These are phyloP conservation scores for Psophia crepitans DNA, from an alignment of 2,113 vertebrate species.

Conservation along the genomic window DNA sequence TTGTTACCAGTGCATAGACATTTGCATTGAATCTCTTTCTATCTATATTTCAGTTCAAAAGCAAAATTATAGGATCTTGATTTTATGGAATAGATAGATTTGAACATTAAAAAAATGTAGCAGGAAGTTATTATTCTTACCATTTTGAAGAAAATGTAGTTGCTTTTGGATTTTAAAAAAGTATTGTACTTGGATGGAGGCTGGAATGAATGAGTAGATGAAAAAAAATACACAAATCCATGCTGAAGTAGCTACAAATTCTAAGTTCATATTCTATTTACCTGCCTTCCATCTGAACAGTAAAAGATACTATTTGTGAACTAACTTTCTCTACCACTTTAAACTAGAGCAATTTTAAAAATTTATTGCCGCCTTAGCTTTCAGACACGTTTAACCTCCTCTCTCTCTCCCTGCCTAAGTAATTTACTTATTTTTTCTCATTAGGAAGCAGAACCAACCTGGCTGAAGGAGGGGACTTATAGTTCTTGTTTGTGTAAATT, in stretches of 20 bases:
- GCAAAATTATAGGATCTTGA: background rate
- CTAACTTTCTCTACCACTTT: background rate
- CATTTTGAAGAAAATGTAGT: background rate
- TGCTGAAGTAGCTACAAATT: background rate
- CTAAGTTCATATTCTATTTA: background rate
- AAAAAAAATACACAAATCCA: background rate
- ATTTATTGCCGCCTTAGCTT: background rate
- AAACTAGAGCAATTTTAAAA: background rate
- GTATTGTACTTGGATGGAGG: background rate
- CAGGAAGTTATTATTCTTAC: background rate
- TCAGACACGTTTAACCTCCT: background rate
- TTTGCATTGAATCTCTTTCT: background rate
- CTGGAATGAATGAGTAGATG: background rate
- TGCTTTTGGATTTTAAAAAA: background rate
- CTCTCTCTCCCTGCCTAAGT: background rate
- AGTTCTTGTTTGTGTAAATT: constrained; percentile 98
- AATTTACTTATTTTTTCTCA: background rate
- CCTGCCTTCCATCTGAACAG: background rate
- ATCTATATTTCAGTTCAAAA: background rate
- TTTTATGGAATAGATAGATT: background rate
- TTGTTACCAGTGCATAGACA: background rate
- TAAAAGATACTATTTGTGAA: background rate
- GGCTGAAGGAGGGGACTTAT: constrained; percentile 86
- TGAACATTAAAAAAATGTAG: background rate
- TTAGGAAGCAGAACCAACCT: constrained; percentile 75